Conservation (phyloP, 1,140 invertebrate species). For the Nymphalis io region DNA sequence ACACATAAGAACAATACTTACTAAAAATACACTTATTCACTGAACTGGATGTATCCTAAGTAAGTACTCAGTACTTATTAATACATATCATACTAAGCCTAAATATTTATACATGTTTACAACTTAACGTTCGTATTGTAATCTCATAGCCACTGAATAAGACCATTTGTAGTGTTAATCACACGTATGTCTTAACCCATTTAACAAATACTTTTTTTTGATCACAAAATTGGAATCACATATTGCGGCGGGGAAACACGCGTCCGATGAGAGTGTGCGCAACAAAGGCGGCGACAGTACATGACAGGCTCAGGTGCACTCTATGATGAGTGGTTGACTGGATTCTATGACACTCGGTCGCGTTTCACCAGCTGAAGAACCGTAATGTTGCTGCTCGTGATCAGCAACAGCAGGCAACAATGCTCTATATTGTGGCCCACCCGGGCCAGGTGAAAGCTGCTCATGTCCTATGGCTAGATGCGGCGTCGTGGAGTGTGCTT, state of each 20-base stretch:
- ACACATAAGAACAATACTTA: conserved; percentile 60
- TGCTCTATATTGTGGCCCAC: conserved; percentile 46
- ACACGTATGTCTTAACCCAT: conserved; percentile 53
- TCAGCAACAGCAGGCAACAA: conserved; percentile 52
- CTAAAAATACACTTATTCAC: conserved; percentile 40
- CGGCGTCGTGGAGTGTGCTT: conserved; percentile 69
- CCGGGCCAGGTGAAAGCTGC: conserved; percentile 50
- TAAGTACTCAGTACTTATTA: conserved; percentile 78
- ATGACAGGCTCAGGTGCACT: conserved; percentile 87
- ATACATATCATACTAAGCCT: conserved; percentile 43
- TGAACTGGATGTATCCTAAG: conserved; percentile 47
- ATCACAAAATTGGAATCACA: conserved; percentile 75
- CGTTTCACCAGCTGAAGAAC: conserved; percentile 81
- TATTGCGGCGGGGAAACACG: conserved; percentile 65
- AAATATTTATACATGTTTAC: conserved; percentile 67
- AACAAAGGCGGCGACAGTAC: conserved; percentile 24
- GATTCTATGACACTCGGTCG: conserved; percentile 91
- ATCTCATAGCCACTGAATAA: conserved; percentile 76
- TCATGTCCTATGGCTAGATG: conserved; percentile 57
- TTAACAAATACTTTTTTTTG: conserved; percentile 62
- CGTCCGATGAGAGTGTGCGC: conserved; percentile 49
- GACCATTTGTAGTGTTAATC: conserved; percentile 52
- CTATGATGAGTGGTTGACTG: conserved; percentile 91
- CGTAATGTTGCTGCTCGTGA: conserved; percentile 67
- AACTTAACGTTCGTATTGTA: conserved; percentile 69